phyloP scores from a whole-genome alignment of 1,140 invertebrate species.

The Aphaenogaster ashmeadi region DNA sequence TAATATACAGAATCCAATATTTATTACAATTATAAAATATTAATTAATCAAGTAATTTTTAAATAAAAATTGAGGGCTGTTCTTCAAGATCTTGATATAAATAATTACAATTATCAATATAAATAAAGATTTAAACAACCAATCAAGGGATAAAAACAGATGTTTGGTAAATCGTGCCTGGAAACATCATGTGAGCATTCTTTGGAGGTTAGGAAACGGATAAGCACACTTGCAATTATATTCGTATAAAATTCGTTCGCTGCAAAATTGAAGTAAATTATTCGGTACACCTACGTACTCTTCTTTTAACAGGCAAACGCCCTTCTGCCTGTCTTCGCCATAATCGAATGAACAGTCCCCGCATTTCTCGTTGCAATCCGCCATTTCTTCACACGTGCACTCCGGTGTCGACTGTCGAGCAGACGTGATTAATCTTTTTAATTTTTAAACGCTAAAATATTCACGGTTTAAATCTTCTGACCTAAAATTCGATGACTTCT shows the following conservation, averaged over 20 bases:
- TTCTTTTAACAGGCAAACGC: slow-evolving; percentile 88
- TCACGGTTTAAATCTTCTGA: background rate
- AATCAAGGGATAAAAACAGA: background rate
- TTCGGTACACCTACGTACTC: slow-evolving; percentile 83
- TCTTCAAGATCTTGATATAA: background rate
- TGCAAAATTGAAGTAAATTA: background rate
- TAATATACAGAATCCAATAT: background rate
- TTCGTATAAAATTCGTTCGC: background rate
- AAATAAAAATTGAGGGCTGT: background rate
- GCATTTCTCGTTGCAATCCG: slow-evolving; percentile 71
- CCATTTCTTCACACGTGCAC: slow-evolving; percentile 62
- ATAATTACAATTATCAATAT: background rate
- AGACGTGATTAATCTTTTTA: background rate
- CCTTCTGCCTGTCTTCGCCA: slow-evolving; percentile 81
- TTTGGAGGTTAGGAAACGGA: slow-evolving; percentile 56
- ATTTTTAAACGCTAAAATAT: background rate
- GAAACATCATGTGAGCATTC: slow-evolving; percentile 9
- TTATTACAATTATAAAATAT: slow-evolving; percentile 6
- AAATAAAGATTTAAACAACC: background rate
- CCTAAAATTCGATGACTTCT: background rate
- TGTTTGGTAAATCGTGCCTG: background rate
- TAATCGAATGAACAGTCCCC: slow-evolving; percentile 74
- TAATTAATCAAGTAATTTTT: background rate
- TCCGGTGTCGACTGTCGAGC: background rate
- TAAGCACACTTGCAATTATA: background rate